These are phyloP conservation scores for Strigops habroptila DNA, from an alignment of 2,113 vertebrate species.

Conservation along the genomic window DNA sequence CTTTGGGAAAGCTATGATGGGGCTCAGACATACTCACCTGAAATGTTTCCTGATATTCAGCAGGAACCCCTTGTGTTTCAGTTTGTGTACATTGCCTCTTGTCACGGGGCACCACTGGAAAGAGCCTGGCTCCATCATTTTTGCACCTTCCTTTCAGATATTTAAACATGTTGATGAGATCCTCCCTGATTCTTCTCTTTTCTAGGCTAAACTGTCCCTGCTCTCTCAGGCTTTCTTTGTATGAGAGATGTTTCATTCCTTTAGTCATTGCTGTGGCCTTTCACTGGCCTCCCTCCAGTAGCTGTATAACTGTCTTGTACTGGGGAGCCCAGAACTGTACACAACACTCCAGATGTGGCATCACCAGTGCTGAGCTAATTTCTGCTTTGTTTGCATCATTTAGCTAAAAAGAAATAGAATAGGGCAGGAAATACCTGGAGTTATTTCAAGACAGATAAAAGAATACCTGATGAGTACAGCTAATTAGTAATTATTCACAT, in stretches of 20 bases:
- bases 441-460: not conserved
- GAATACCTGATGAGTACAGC: not conserved
- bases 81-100: not conserved
- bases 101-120: not conserved
- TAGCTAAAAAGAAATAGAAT: not conserved
- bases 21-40: not conserved
- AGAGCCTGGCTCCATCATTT: not conserved
- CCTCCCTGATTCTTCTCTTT: rapidly evolving
- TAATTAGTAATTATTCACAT: not conserved
- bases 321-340: not conserved
- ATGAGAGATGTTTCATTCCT: not conserved
- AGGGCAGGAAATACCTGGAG: not conserved
- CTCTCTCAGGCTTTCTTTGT: not conserved
- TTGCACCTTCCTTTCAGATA: not conserved
- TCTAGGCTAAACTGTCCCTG: not conserved
- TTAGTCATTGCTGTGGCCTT: not conserved
- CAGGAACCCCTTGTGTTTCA: not conserved
- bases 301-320: not conserved
- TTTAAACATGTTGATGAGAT: not conserved
- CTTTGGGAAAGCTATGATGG: too few species aligned
- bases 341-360: not conserved
- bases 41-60: not conserved
- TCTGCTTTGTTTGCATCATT: not conserved
- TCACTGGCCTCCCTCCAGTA: not conserved
- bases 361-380: not conserved